phyloP scores from a whole-genome alignment of 2,113 vertebrate species.

The Sardina pilchardus region DNA sequence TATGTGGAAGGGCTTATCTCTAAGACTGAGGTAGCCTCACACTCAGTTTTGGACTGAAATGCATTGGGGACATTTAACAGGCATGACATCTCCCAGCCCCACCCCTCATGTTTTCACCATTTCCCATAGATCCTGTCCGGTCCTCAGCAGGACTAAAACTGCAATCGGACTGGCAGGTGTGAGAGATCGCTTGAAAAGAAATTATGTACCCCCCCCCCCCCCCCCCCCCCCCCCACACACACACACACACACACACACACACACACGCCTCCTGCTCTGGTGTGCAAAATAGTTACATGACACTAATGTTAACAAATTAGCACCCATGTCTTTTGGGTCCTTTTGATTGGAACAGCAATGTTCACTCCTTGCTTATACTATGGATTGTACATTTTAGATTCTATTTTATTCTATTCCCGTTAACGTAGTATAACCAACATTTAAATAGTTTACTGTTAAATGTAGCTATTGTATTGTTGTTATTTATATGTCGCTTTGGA shows the following conservation, averaged over 20 bases:
- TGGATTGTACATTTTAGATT: background rate
- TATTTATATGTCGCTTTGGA: too few species aligned
- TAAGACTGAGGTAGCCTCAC: constrained; percentile 11
- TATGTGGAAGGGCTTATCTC: background rate
- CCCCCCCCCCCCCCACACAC: too few species aligned
- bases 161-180: background rate
- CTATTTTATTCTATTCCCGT: too few species aligned
- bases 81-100: background rate
- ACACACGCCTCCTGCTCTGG: background rate
- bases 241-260: too few species aligned
- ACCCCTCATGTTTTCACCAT: background rate
- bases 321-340: background rate
- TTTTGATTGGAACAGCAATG: background rate
- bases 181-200: background rate
- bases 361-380: background rate
- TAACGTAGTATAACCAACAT: too few species aligned
- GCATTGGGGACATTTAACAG: background rate
- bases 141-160: background rate
- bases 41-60: constrained; percentile 7
- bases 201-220: background rate
- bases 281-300: background rate
- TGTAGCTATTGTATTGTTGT: too few species aligned
- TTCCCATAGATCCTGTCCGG: background rate
- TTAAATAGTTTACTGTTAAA: too few species aligned
- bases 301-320: constrained; percentile 15